A percentile compares a stretch with the other conserved stretches of the same genome.
Evolutionary conservation across 2,113 vertebrate species (phyloP).

Genomic region (Orthochromis indermauri): DNA sequence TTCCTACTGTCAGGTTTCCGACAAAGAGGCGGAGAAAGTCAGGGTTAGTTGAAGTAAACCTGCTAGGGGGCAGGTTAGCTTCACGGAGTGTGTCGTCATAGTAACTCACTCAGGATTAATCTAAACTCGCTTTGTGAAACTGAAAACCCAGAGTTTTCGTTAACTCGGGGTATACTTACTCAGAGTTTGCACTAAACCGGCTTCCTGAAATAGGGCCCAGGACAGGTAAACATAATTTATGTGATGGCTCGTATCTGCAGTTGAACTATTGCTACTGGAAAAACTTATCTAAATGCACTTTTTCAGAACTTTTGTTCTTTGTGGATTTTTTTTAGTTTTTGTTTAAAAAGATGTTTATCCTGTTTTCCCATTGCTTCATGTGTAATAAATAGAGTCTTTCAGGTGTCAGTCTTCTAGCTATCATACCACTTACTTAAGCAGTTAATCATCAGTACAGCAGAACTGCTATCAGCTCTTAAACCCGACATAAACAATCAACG

Average conservation of each 20-base stretch:
- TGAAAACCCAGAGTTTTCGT: no score
- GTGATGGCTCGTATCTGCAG: neutral
- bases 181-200: no score
- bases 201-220: no score
- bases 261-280: neutral
- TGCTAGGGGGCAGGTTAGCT: no score
- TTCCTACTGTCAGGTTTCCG: no score
- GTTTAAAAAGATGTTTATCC: neutral
- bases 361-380: neutral
- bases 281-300: neutral
- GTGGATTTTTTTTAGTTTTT: neutral
- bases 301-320: neutral
- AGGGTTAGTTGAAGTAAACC: no score
- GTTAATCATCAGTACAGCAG: neutral
- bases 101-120: no score
- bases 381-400: neutral
- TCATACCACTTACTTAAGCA: neutral
- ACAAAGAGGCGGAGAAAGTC: no score
- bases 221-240: slow-evolving; percentile 5
- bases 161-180: no score
- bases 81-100: no score
- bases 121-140: no score
- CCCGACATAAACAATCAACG: neutral
- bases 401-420: neutral
- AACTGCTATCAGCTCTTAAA: neutral